Evolutionary conservation across 2,797 vertebrate species (phyloP).

Genomic region (Gallinago stenura): DNA sequence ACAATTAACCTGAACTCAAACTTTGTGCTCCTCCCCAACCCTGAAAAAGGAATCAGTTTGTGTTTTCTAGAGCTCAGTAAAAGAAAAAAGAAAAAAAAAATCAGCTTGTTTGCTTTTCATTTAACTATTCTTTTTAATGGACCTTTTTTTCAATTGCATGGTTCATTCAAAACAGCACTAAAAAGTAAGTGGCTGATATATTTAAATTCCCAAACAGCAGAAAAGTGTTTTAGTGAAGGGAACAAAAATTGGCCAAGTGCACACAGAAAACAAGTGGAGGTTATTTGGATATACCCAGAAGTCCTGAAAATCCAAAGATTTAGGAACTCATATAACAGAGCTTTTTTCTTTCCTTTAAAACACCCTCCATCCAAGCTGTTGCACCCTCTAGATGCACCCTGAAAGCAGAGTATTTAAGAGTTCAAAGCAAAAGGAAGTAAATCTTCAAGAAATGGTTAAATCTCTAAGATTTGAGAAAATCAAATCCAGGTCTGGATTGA

Average conservation of each 20-base stretch:
- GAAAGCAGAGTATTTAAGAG: neutral
- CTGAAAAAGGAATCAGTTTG: neutral
- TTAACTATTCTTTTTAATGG: neutral
- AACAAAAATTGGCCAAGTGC: neutral
- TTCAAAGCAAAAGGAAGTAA: neutral
- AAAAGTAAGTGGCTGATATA: neutral
- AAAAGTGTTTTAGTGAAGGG: neutral
- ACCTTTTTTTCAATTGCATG: too few species aligned
- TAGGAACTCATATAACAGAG: neutral
- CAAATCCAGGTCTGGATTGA: neutral
- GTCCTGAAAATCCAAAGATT: neutral
- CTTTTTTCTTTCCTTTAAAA: neutral
- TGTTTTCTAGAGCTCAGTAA: neutral
- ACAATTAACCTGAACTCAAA: slow-evolving; percentile 15
- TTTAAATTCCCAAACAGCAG: neutral
- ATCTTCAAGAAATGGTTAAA: neutral
- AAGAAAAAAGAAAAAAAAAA: neutral
- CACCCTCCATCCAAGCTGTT: neutral
- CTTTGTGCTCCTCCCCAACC: neutral
- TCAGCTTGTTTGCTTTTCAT: neutral
- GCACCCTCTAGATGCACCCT: neutral
- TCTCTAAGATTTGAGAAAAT: neutral
- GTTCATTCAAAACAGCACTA: neutral
- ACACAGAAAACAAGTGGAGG: neutral
- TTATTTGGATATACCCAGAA: neutral